Base-by-base conservation (phyloP, 2,113 vertebrate species). In the Atlantisia rogersi region DNA sequence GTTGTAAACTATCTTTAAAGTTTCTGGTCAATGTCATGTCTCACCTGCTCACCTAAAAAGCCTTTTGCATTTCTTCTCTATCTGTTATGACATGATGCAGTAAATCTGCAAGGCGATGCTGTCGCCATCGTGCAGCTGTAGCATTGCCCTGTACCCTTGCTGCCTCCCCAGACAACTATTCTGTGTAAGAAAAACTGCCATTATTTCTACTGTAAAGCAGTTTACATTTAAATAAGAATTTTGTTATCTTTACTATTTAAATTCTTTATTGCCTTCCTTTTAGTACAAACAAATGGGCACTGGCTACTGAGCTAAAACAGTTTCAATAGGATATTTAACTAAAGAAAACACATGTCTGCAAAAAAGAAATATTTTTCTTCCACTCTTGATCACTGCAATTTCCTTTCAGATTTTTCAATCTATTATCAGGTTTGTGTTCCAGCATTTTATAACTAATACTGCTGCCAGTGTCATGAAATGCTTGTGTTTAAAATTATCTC, bases 21-120 rank as follows among this genome's bases (percentile, higher is more conserved):
- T 82, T 78, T 83, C 96, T 97, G 96, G 85, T 83, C 85, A 96
- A 78, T 75, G 86, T 97, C 96, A 92, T 4, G 1, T 96, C 86
- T 95, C 95, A 92, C 95, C 77, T 95, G 80, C 80, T 96, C 91
- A 88, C 86, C 71, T 81, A 91, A 89, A 96, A 83, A 83, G n/a
- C 56, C 11, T 0, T 93, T 91, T 83, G 80, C 81, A 35, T 92
- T 96, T 91, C 86, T 94, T 29, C 40, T 91, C 59, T 90, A 18
- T 87, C 91, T 80, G 63, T 94, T 75, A 65, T 56, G 60, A 69
- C 37, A 20, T 8, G 5, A 18, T 52, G 81, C 74, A 82, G 32
- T 95, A 97, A 95, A 97, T 97, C 90, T 94, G 37, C 40, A 44
- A 20, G 76, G 81, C 12, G 2, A 53, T 85, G 65, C 50, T 5